These are phyloP conservation scores for Gnathonemus longibarbis DNA, from an alignment of 2,113 vertebrate species.

Conservation along the genomic window DNA sequence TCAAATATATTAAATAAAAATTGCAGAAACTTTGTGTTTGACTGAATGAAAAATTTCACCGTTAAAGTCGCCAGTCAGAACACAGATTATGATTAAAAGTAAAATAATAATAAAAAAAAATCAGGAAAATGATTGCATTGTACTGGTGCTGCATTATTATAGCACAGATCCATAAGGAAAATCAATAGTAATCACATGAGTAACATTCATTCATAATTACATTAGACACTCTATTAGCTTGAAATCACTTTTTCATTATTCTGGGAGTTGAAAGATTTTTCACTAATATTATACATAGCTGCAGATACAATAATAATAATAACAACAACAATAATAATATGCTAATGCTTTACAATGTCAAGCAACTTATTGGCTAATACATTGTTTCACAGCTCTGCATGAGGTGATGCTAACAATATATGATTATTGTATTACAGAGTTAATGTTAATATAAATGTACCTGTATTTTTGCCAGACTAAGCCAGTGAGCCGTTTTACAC, in stretches of 20 bases:
- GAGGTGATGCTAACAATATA: not conserved
- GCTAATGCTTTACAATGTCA: not conserved
- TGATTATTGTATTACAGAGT: not conserved
- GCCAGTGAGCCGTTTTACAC: not conserved
- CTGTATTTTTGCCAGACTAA: not conserved
- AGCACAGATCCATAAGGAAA: not conserved
- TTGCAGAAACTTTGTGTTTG: not conserved
- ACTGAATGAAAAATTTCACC: not conserved
- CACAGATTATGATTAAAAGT: not conserved
- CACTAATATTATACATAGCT: not conserved
- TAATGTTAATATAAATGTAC: slow-evolving; percentile 1
- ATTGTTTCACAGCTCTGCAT: not conserved
- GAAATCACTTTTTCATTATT: not conserved
- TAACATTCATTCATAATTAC: not conserved
- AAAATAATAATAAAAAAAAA: not conserved
- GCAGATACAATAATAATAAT: not conserved
- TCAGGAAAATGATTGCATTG: not conserved
- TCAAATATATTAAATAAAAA: not conserved
- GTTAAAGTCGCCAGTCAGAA: not conserved
- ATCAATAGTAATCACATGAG: not conserved
- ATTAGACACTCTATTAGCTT: not conserved
- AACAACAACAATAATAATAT: not conserved
- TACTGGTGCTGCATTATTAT: not conserved
- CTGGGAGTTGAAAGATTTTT: not conserved
- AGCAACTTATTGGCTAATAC: not conserved